Evolutionary conservation across 2,797 vertebrate genomes (phyloP).

Genomic region (Acanthurus tractus): DNA sequence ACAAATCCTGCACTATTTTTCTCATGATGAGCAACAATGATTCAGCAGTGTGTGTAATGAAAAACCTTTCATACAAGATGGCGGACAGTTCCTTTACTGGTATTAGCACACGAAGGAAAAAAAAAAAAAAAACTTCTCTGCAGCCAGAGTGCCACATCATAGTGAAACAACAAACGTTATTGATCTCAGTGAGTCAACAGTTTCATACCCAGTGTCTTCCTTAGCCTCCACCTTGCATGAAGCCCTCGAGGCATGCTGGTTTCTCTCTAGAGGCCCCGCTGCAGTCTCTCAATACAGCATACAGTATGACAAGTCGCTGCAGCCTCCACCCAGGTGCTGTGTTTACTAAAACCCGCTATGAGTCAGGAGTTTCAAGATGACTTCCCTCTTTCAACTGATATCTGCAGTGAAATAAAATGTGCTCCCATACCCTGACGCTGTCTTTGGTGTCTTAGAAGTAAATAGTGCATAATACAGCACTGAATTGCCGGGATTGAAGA

Average conservation of each 20-base stretch:
- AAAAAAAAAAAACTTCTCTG: constrained; percentile 23
- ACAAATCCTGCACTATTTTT: constrained; percentile 18
- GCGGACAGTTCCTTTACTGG: constrained; percentile 60
- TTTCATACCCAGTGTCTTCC: constrained; percentile 50
- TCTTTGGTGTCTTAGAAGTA: constrained; percentile 27
- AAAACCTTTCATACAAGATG: constrained; percentile 32
- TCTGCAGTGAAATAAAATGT: constrained; percentile 50
- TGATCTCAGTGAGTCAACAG: constrained; percentile 63
- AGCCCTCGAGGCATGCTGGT: constrained; percentile 27
- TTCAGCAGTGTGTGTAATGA: constrained; percentile 48
- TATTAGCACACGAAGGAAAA: constrained; percentile 27
- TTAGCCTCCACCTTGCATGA: constrained; percentile 44
- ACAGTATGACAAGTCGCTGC: constrained; percentile 19
- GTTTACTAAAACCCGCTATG: constrained; percentile 63
- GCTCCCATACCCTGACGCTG: constrained; percentile 35
- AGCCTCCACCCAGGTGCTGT: constrained; percentile 58
- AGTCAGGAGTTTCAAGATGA: constrained; percentile 66
- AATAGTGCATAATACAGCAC: background rate
- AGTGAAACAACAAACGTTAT: constrained; percentile 59
- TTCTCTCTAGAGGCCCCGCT: constrained; percentile 31
- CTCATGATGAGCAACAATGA: constrained; percentile 54
- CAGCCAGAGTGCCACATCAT: constrained; percentile 59
- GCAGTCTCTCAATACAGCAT: constrained; percentile 18
- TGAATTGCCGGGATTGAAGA: background rate
- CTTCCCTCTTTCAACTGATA: constrained; percentile 52